Evolutionary conservation across 2,888 invertebrate genomes (phyloP).

Genomic region (Agrotis ipsilon): DNA sequence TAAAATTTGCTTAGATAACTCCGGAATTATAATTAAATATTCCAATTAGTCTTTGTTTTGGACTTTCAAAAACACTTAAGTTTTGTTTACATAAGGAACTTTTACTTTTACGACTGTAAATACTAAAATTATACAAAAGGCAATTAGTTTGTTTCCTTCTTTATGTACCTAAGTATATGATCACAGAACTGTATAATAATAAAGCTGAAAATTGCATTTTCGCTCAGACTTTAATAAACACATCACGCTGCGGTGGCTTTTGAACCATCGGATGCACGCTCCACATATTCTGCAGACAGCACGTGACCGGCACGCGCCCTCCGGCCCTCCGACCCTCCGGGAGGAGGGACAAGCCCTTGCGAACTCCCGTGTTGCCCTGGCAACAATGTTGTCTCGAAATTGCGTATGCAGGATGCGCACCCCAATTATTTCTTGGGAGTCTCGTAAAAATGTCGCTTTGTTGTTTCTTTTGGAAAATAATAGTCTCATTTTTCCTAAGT

Average conservation of each 20-base stretch:
- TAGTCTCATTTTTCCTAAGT: neutral
- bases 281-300: slow-evolving; percentile 71
- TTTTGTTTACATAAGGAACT: slow-evolving; percentile 37
- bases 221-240: slow-evolving; percentile 74
- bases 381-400: slow-evolving; percentile 66
- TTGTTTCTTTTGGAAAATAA: slow-evolving; percentile 14
- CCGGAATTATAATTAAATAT: slow-evolving; percentile 45
- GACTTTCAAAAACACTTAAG: slow-evolving; percentile 46
- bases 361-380: slow-evolving; percentile 53
- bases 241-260: slow-evolving; percentile 72
- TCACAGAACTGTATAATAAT: slow-evolving; percentile 37
- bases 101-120: slow-evolving; percentile 48
- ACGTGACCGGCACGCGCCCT: slow-evolving; percentile 75
- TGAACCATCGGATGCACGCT: slow-evolving; percentile 72
- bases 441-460: slow-evolving; percentile 22
- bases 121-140: slow-evolving; percentile 13
- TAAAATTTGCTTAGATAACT: slow-evolving; percentile 54
- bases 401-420: slow-evolving; percentile 71
- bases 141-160: slow-evolving; percentile 10
- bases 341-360: slow-evolving; percentile 57
- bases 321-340: slow-evolving; percentile 48
- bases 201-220: slow-evolving; percentile 64
- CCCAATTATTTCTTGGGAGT: slow-evolving; percentile 55
- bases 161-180: slow-evolving; percentile 21
- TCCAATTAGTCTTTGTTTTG: slow-evolving; percentile 52